Conservation (phyloP, 2,113 vertebrate species). For the Sebastes schlegelii region DNA sequence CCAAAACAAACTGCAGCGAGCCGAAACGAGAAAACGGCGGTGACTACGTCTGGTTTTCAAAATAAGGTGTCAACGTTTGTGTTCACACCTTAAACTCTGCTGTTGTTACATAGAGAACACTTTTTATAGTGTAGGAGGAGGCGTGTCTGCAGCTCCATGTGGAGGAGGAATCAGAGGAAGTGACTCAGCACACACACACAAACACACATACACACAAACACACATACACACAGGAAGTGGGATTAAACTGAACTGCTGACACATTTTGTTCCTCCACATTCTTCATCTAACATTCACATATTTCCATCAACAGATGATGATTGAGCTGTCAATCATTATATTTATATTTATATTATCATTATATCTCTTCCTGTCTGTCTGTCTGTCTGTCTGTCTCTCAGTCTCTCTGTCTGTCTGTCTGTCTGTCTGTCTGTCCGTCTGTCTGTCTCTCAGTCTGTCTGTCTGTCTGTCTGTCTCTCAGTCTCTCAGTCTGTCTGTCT, state of each 20-base stretch:
- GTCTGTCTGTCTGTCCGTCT: background rate
- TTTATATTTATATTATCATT: background rate
- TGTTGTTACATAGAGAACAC: no score
- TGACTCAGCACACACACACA: conserved; percentile 47
- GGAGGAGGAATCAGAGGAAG: background rate
- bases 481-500: no score
- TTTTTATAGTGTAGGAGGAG: conserved; percentile 1
- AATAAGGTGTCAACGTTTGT: no score
- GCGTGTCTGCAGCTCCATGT: conserved; percentile 2
- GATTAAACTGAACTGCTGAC: conserved; percentile 13
- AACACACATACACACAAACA: conserved; percentile 19
- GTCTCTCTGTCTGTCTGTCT: background rate
- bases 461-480: no score
- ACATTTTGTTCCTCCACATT: conserved; percentile 25
- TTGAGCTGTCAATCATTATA: background rate
- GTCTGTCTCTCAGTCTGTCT: no score
- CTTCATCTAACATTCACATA: conserved; percentile 20
- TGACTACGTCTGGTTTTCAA: no score
- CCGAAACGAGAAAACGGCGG: no score
- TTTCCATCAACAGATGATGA: background rate
- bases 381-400: background rate
- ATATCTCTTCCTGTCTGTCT: background rate
- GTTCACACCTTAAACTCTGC: no score
- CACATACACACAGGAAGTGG: conserved; percentile 12
- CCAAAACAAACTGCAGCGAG: no score